Evolutionary conservation across 2,113 vertebrate species (phyloP), one percentile per base, ranked within the genome.

Genomic region (Melanostigma gelatinosum): DNA sequence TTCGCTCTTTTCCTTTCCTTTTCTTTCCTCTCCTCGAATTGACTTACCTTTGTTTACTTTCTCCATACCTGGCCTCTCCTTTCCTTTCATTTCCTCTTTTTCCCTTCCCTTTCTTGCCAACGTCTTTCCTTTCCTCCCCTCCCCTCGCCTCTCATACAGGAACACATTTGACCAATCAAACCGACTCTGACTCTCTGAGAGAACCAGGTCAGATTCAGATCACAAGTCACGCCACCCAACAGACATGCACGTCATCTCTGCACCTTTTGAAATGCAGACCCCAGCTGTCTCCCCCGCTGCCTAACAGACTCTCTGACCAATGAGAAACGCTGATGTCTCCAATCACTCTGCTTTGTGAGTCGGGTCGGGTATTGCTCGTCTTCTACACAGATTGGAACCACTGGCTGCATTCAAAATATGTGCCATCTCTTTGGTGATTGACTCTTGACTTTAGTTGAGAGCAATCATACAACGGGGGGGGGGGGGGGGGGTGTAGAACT

Each of bases 401-500:
- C 69, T 52, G 10, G 75, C 64, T 70, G 42, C 50, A 73, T 88
- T 73, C 29, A 65, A 71, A 86, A 60, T 38, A 48, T 38, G 63
- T 7, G 15, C 67, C 71, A 77, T 86, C 73, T 87, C 79, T 67
- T 82, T 67, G n/a, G 63, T 61, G 40, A 76, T 73, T 68, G 75
- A 71, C 60, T 80, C 61, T 60, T 52, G 81, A 77, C 65, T 79
- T 38, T 20, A 73, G 67, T 74, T 3, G 40, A 73, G 20, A 79
- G 64, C 38, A 20, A 61, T 60, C 64, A 52, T 13, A 36, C 42
- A 3, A 11, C 11, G 38, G n/a, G 34, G 34, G 34, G 34, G 54
- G 32, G 32, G 32, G 32, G 32, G 54, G 32, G 32, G 34, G 34
- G 54, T 66, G 27, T 29, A 44, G 32, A 42, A 27, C n/a, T 22